A percentile compares a stretch with the other conserved stretches of the same genome.
These are phyloP conservation scores for Ataeniobius toweri DNA, from an alignment of 2,797 vertebrate genomes.

Conservation along the genomic window DNA sequence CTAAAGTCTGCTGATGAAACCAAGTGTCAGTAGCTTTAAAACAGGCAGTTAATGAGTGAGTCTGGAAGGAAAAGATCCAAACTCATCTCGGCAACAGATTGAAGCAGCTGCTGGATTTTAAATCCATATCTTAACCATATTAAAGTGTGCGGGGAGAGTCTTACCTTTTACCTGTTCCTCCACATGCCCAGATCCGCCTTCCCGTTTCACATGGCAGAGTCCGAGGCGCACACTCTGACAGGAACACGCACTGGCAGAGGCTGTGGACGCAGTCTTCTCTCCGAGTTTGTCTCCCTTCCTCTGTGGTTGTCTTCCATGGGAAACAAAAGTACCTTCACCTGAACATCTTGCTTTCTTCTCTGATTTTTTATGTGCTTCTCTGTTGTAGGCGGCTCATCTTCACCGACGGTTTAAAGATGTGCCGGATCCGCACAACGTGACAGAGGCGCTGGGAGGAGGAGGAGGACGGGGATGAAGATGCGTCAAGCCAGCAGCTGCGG, in stretches of 20 bases:
- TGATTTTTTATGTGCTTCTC: conserved; percentile 7
- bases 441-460: conserved; percentile 23
- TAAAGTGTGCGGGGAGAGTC: conserved; percentile 10
- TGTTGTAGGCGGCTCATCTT: conserved; percentile 45
- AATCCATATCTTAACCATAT: no score
- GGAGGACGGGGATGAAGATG: conserved; percentile 32
- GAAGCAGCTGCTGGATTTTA: conserved; percentile 7
- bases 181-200: conserved; percentile 71
- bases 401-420: conserved; percentile 48
- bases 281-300: conserved; percentile 46
- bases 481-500: conserved; percentile 49
- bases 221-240: conserved; percentile 45
- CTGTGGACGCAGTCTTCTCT: conserved; percentile 51
- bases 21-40: conserved; percentile 49
- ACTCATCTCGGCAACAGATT: conserved; percentile 25
- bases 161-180: conserved; percentile 75
- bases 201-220: conserved; percentile 65
- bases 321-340: conserved; percentile 16
- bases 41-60: conserved; percentile 38
- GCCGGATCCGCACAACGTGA: conserved; percentile 43
- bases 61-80: conserved; percentile 17
- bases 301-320: conserved; percentile 25
- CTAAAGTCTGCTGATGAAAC: conserved; percentile 65
- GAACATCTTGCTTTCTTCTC: neutral
- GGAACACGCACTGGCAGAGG: conserved; percentile 28